These are phyloP conservation scores for Oryctolagus cuniculus DNA, from an alignment of 2,113 vertebrate species.

Conservation along the genomic window DNA sequence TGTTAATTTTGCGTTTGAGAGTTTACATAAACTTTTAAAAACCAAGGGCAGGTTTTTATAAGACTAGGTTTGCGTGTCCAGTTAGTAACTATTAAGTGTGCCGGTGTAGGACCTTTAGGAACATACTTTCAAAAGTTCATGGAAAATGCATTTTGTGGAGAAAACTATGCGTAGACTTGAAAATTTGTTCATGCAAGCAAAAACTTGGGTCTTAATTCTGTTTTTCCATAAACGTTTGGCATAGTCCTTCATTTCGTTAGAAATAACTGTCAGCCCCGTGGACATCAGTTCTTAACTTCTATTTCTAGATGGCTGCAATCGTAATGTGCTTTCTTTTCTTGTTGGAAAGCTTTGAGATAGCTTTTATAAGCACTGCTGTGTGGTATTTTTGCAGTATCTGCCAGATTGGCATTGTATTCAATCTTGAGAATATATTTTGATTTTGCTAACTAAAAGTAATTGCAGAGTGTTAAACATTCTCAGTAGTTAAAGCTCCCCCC, in stretches of 20 bases:
- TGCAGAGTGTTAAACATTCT: slow-evolving; percentile 77
- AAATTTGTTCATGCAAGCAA: too few relatives aligned
- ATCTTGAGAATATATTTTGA: slow-evolving; percentile 81
- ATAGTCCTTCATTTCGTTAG: slow-evolving; percentile 23
- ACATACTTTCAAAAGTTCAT: too few relatives aligned
- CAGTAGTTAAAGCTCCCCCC: slow-evolving; percentile 62
- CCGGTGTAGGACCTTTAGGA: slow-evolving; percentile 11
- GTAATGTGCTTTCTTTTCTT: slow-evolving; percentile 65
- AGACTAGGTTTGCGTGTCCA: slow-evolving; percentile 37
- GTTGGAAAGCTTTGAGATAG: slow-evolving; percentile 69
- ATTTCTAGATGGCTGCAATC: slow-evolving; percentile 61
- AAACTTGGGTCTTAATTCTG: too few relatives aligned
- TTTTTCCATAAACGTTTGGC: too few relatives aligned
- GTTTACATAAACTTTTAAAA: slow-evolving; percentile 37
- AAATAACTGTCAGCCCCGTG: slow-evolving; percentile 55
- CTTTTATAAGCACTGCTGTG: slow-evolving; percentile 65
- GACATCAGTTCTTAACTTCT: slow-evolving; percentile 71
- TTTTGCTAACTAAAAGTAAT: slow-evolving; percentile 80
- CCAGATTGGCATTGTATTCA: slow-evolving; percentile 69
- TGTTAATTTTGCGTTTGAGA: slow-evolving; percentile 57
- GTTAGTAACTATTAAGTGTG: slow-evolving; percentile 36
- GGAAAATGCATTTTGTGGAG: too few relatives aligned
- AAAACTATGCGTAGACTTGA: too few relatives aligned
- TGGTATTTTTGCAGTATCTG: slow-evolving; percentile 69
- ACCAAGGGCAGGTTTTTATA: slow-evolving; percentile 57